phyloP scores from a whole-genome alignment of 2,888 invertebrate genomes.

The Gastrophysa polygoni region DNA sequence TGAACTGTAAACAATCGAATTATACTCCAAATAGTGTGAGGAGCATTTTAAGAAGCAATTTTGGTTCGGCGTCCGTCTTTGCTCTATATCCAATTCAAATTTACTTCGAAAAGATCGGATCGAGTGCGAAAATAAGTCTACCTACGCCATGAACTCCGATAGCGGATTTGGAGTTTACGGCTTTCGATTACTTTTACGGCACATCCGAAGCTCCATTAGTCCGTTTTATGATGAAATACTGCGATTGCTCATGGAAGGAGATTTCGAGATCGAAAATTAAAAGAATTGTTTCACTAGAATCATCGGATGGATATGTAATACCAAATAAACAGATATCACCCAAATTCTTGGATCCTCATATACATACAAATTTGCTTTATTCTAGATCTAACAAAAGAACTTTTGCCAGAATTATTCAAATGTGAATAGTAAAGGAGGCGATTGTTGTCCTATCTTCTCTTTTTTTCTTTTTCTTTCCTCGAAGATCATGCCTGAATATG shows the following conservation, averaged over 20 bases:
- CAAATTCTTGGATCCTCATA: no score
- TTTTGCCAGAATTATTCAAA: no score
- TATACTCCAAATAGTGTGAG: not conserved
- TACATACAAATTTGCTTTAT: no score
- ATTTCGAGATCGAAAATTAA: not conserved
- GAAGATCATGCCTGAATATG: no score
- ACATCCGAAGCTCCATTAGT: constrained; percentile 54
- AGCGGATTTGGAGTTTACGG: constrained; percentile 57
- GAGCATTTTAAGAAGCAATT: not conserved
- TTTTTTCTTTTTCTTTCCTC: no score
- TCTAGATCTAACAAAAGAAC: no score
- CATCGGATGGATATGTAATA: no score
- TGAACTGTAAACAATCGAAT: not conserved
- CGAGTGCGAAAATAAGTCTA: constrained; percentile 36
- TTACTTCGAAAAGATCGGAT: constrained; percentile 12
- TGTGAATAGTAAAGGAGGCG: no score
- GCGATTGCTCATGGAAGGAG: constrained; percentile 41
- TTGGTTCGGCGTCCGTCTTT: not conserved
- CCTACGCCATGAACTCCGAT: constrained; percentile 52
- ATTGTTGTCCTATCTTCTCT: no score
- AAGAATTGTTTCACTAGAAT: not conserved
- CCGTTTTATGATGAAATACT: constrained; percentile 53
- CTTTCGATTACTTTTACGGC: constrained; percentile 59
- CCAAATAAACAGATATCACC: no score
- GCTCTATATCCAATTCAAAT: constrained; percentile 13